phyloP scores from a whole-genome alignment of 1,140 invertebrate species.

The Leptopilina boulardi region DNA sequence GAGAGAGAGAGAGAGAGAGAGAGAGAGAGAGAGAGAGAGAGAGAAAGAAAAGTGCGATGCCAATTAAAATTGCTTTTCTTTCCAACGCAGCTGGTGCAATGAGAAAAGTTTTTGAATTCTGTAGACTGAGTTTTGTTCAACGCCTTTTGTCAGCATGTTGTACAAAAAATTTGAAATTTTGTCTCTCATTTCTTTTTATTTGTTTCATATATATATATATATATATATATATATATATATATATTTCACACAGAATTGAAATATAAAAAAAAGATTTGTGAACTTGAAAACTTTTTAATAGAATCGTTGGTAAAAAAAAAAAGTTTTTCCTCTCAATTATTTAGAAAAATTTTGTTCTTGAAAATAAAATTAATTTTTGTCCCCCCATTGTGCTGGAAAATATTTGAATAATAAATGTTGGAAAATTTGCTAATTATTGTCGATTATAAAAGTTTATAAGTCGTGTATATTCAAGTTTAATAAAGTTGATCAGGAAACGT shows the following conservation, averaged over 20 bases:
- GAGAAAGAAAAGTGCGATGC: conserved; percentile 49
- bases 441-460: not conserved
- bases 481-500: conserved; percentile 20
- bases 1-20: conserved; percentile 40
- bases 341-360: too few relatives aligned
- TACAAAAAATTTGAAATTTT: conserved; percentile 1
- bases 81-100: conserved; percentile 56
- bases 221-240: too few relatives aligned
- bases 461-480: not conserved
- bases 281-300: too few relatives aligned
- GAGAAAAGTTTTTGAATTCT: conserved; percentile 56
- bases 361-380: too few relatives aligned
- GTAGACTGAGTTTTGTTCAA: not conserved
- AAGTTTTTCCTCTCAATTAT: too few relatives aligned
- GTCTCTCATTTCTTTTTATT: not conserved
- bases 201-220: not conserved
- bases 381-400: too few relatives aligned
- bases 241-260: too few relatives aligned
- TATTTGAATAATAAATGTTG: too few relatives aligned
- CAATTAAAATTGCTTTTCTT: conserved; percentile 65
- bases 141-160: conserved; percentile 4
- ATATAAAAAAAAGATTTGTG: too few relatives aligned
- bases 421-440: not conserved
- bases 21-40: conserved; percentile 40
- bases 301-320: too few relatives aligned